phyloP scores from a whole-genome alignment of 2,113 vertebrate species.

The Perca flavescens region DNA sequence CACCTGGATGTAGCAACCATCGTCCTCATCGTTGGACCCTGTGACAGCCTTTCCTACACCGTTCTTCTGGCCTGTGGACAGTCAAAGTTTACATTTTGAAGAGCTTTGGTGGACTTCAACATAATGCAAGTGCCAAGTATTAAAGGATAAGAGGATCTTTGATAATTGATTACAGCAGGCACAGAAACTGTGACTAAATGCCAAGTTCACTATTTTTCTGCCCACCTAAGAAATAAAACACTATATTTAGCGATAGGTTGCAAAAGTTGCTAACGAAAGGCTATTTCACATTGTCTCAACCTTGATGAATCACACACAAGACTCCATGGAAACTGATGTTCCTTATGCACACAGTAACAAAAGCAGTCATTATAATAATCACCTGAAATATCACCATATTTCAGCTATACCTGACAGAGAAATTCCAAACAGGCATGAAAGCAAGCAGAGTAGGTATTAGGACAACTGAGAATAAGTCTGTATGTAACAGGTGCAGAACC shows the following conservation, averaged over 20 bases:
- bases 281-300: constrained; percentile 45
- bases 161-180: neutral
- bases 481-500: constrained; percentile 48
- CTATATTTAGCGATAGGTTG: neutral
- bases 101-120: neutral
- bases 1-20: constrained; percentile 92
- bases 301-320: constrained; percentile 47
- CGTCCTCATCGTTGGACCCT: constrained; percentile 80
- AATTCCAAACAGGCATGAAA: neutral
- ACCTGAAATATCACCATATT: neutral
- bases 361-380: neutral
- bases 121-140: neutral
- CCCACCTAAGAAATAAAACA: neutral
- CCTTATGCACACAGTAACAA: constrained; percentile 1
- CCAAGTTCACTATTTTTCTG: constrained; percentile 5
- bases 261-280: constrained; percentile 9
- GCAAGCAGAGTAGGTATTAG: neutral
- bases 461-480: constrained; percentile 5
- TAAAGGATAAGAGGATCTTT: neutral
- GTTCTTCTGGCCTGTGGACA: constrained; percentile 78
- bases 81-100: neutral
- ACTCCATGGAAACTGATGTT: constrained; percentile 62
- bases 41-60: constrained; percentile 6
- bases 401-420: neutral
- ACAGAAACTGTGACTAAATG: neutral